These are phyloP conservation scores for Enteromius fasciolatus DNA, from an alignment of 2,797 vertebrate genomes.

Conservation along the genomic window DNA sequence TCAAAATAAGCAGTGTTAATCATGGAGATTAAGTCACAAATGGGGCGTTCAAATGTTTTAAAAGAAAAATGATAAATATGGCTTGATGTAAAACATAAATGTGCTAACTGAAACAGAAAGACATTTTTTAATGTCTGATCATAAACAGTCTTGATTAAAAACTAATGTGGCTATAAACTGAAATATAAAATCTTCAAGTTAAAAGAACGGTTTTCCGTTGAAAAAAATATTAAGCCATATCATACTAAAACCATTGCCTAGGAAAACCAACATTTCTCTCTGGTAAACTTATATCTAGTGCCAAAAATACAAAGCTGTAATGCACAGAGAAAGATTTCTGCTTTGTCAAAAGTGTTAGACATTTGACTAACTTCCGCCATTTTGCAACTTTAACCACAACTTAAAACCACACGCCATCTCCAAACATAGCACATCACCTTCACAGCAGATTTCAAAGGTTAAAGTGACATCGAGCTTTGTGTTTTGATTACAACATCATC, in stretches of 20 bases:
- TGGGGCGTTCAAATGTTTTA: not conserved
- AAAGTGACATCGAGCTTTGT: not conserved
- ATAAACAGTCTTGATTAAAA: not conserved
- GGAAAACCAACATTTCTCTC: not conserved
- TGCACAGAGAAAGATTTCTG: not conserved
- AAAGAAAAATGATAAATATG: constrained; percentile 7
- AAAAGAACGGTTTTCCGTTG: not conserved
- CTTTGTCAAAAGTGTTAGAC: not conserved
- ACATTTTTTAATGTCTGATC: not conserved
- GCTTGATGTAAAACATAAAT: not conserved
- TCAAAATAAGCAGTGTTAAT: not conserved
- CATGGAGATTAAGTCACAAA: not conserved
- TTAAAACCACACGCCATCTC: not conserved
- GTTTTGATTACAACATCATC: not conserved
- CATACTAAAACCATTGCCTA: not conserved
- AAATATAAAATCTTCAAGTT: not conserved
- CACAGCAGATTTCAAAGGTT: not conserved
- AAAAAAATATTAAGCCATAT: not conserved
- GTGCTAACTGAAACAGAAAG: not conserved
- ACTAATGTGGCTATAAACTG: not conserved
- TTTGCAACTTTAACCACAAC: not conserved
- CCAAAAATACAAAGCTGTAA: not conserved
- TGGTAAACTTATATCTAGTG: not conserved
- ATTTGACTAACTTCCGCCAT: not conserved
- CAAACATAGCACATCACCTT: not conserved